These are phyloP conservation scores for Acanthococcus lagerstroemiae DNA, from an alignment of 2,888 invertebrate species.

Conservation along the genomic window DNA sequence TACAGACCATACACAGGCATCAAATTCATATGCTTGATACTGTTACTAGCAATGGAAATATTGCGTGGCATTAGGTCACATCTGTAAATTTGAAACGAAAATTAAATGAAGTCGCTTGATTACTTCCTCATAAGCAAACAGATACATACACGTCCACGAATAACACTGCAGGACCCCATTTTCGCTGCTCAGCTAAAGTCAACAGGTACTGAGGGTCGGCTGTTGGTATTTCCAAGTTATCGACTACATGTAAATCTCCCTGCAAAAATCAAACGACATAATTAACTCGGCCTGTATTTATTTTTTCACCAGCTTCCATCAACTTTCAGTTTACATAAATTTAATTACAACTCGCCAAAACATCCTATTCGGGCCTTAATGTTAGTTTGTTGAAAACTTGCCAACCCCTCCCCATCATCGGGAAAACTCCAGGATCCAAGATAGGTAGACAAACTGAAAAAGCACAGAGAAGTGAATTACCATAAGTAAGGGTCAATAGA, in stretches of 20 bases:
- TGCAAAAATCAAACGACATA: conserved; percentile 42
- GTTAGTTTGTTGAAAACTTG: too few species aligned
- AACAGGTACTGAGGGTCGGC: conserved; percentile 66
- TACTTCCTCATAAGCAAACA: conserved; percentile 10
- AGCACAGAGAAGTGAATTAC: too few species aligned
- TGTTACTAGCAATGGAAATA: conserved; percentile 69
- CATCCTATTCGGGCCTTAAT: too few species aligned
- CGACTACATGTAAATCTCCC: conserved; percentile 87
- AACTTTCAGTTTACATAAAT: too few species aligned
- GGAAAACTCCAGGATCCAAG: too few species aligned
- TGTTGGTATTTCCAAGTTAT: conserved; percentile 73
- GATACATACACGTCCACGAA: conserved; percentile 77
- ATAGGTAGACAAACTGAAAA: too few species aligned
- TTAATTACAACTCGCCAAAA: too few species aligned
- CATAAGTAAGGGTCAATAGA: too few species aligned
- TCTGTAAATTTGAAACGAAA: conserved; percentile 46
- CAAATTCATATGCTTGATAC: conserved; percentile 71
- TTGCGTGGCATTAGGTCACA: conserved; percentile 79
- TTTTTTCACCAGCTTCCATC: too few species aligned
- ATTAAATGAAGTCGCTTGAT: conserved; percentile 7
- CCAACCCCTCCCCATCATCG: too few species aligned
- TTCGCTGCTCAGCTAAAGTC: conserved; percentile 68
- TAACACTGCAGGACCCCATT: conserved; percentile 94
- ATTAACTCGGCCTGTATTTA: too few species aligned
- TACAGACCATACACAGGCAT: conserved; percentile 81